Evolutionary conservation across 2,113 vertebrate species (phyloP).

Genomic region (Okapia johnstoni): DNA sequence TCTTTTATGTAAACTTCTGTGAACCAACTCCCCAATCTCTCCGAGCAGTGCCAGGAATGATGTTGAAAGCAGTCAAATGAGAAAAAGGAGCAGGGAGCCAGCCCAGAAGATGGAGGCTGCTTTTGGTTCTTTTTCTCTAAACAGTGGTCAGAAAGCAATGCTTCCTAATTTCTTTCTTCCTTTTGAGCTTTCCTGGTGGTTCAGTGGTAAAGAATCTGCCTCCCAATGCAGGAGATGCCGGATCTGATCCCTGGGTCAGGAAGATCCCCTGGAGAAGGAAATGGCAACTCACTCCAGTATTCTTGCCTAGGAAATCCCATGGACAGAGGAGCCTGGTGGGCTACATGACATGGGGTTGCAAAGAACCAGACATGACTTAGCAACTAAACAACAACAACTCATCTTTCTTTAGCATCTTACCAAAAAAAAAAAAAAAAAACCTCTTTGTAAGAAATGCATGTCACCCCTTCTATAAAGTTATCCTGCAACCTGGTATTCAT

Average conservation of each 20-base stretch:
- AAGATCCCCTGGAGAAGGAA: neutral
- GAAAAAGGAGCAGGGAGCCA: neutral
- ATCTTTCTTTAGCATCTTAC: neutral
- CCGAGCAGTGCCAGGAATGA: neutral
- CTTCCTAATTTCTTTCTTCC: neutral
- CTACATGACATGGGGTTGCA: neutral
- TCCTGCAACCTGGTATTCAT: neutral
- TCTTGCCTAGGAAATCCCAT: neutral
- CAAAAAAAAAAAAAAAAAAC: neutral
- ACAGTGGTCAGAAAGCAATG: neutral
- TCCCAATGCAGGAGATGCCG: neutral
- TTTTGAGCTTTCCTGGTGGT: neutral
- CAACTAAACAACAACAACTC: neutral
- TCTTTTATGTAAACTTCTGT: conserved; percentile 27
- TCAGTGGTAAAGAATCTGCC: neutral
- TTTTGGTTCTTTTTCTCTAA: neutral
- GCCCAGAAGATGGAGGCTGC: neutral
- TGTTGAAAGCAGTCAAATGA: neutral
- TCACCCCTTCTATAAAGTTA: neutral
- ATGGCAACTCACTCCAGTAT: neutral
- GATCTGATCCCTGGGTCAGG: neutral
- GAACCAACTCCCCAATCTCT: neutral
- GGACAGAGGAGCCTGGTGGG: neutral
- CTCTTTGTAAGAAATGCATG: neutral
- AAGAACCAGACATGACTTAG: neutral